Evolutionary conservation across 1,140 invertebrate species (phyloP), one percentile per base, ranked within the genome.

Genomic region (Rhyacophila brunnea): DNA sequence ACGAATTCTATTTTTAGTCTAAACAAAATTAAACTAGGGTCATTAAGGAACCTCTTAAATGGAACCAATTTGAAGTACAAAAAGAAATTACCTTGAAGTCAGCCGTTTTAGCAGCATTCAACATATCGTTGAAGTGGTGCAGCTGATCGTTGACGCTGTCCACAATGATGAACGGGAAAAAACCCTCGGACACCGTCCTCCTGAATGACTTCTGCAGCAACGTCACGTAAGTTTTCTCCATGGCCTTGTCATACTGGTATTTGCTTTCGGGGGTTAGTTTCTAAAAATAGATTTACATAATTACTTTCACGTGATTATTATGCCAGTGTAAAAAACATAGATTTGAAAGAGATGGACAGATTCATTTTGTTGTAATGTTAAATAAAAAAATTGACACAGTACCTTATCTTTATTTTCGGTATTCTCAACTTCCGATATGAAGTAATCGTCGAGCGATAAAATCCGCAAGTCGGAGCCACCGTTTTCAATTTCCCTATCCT

Each of bases 371-470:
- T n/a, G n/a, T n/a, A n/a, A n/a, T n/a, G n/a, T n/a, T n/a, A n/a
- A 28, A 28, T 5, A 28, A 28, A 28, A 5, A 9, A 28, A 28
- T 28, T 28, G 3, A 28, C 3, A 28, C 9, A 28, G 9, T 28
- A 28, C 23, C 23, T 28, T 28, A 23, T 82, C n/a, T n/a, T n/a
- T 91, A 23, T 82, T 82, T 61, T 87, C 83, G 68, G 88, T 84
- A 66, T 88, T 87, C 73, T 96, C 94, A 46, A 87, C 85, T 80
- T 97, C 95, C 42, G 90, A 86, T 77, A 96, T 89, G 68, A 96
- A 98, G 74, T 98, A 98, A 79, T 98, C 95, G 76, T 98, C 95
- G 38, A 98, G 83, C 61, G 91, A 94, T 49, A 98, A 82, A 67
- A 98, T 95, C 62, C 95, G 81, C 1, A 91, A 89, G 38, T 89